Evolutionary conservation across 2,113 vertebrate species (phyloP).

Genomic region (Hypocryptadius cinnamomeus): DNA sequence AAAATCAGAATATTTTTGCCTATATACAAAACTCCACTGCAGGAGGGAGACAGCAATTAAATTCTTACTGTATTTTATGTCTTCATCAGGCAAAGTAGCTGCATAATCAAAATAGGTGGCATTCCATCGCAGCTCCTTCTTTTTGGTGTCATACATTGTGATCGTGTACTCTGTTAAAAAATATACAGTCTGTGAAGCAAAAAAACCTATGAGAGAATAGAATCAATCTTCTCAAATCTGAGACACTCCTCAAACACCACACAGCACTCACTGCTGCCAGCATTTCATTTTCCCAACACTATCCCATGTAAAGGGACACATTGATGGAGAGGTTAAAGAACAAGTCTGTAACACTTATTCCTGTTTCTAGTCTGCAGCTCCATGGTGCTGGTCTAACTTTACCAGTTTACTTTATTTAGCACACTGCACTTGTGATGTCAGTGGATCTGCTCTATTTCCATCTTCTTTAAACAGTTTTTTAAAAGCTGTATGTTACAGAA

Average conservation of each 20-base stretch:
- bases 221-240: not conserved
- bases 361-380: not conserved
- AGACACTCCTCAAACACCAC: not conserved
- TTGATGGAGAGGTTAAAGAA: not conserved
- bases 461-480: not conserved
- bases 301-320: not conserved
- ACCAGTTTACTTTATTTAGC: not conserved
- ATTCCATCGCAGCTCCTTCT: constrained; percentile 93
- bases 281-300: not conserved
- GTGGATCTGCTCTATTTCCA: not conserved
- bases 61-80: constrained; percentile 88
- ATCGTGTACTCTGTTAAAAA: constrained; percentile 90
- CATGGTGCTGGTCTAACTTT: not conserved
- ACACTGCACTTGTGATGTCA: not conserved
- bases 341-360: not conserved
- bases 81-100: constrained; percentile 87
- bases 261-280: not conserved
- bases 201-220: constrained; percentile 3
- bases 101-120: constrained; percentile 98
- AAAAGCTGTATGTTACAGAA: not conserved
- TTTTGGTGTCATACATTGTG: constrained; percentile 99
- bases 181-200: constrained; percentile 39
- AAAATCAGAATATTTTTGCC: not conserved
- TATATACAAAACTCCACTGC: not conserved
- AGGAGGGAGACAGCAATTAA: not conserved